Conservation (phyloP, 2,888 invertebrate genomes). For the Gastrophysa polygoni region DNA sequence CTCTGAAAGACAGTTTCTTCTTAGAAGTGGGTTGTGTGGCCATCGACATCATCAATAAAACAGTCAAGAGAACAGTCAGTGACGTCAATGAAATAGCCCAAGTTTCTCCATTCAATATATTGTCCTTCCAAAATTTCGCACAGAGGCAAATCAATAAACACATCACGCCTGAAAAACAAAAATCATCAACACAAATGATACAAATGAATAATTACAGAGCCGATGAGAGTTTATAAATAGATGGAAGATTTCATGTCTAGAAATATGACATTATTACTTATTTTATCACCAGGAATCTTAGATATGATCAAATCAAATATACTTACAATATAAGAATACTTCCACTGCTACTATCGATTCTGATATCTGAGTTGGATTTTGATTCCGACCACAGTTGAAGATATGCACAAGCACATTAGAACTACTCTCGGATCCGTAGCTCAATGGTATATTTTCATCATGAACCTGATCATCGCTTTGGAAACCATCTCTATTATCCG, state of each 20-base stretch:
- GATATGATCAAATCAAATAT: constrained; percentile 9
- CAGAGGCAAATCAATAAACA: constrained; percentile 51
- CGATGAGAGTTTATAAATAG: too few relatives aligned
- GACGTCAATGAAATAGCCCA: constrained; percentile 47
- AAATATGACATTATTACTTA: too few relatives aligned
- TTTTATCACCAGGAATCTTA: too few relatives aligned
- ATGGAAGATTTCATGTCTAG: too few relatives aligned
- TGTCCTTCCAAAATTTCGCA: constrained; percentile 47
- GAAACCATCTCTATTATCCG: constrained; percentile 36
- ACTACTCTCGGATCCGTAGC: constrained; percentile 9
- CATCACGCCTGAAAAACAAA: constrained; percentile 51
- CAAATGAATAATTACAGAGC: too few relatives aligned
- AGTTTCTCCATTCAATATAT: constrained; percentile 53
- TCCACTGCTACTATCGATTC: constrained; percentile 59
- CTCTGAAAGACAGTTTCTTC: constrained; percentile 67
- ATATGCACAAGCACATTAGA: constrained; percentile 54
- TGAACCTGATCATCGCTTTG: constrained; percentile 24
- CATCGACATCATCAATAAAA: constrained; percentile 61
- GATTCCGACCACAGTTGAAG: constrained; percentile 55
- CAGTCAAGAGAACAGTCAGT: constrained; percentile 43
- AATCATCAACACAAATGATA: too few relatives aligned
- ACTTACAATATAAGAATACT: constrained; percentile 62
- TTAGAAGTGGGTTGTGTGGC: constrained; percentile 68
- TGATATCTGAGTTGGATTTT: constrained; percentile 59
- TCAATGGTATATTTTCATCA: constrained; percentile 38